Base-by-base conservation (phyloP, 1,140 invertebrate species). In the Drosophila trapezifrons region DNA sequence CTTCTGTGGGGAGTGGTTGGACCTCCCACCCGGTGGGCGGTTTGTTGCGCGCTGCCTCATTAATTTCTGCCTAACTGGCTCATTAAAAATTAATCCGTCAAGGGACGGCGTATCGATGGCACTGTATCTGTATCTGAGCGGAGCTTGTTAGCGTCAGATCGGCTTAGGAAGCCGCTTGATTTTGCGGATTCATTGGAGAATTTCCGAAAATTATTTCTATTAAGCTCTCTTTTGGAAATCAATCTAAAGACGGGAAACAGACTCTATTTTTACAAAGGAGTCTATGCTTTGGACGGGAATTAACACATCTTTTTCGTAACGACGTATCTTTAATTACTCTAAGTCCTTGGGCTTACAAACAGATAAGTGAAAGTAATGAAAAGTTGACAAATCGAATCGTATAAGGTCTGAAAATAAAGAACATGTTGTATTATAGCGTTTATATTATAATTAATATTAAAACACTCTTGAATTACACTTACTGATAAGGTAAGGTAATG, bases 41-140 rank as follows among this genome's bases (percentile, higher is more conserved):
- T 80, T 64, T 80, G 62, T 78, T 80, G 52, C 20, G 3, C 66
- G 32, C 63, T 57, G 69, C 18, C 83, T 82, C 83, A 87, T 86
- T 86, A 86, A 83, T 58, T 82, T 77, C 72, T 54, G 66, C 32
- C 56, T 66, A 80, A 71, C 66, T 73, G 52, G 66, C 76, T 87
- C 84, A 87, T 87, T 87, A 87, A 87, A 87, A 87, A 83, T 80
- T 87, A 87, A 87, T 87, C 83, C 84, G 78, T 82, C 81, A 40
- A 71, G 64, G 73, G 51, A 66, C 47, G 18, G 37, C 43, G 58
- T 78, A 76, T 82, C 85, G 80, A 86, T 78, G 55, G 57, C 54
- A 35, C 29, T 52, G 17, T 52, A 18, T 7, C 7, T 52, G 17
- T 32, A 5, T 27, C 45, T 76, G 29, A 69, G 45, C 25, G 55